phyloP scores from a whole-genome alignment of 2,888 invertebrate species.

The Oscheius sp. region DNA sequence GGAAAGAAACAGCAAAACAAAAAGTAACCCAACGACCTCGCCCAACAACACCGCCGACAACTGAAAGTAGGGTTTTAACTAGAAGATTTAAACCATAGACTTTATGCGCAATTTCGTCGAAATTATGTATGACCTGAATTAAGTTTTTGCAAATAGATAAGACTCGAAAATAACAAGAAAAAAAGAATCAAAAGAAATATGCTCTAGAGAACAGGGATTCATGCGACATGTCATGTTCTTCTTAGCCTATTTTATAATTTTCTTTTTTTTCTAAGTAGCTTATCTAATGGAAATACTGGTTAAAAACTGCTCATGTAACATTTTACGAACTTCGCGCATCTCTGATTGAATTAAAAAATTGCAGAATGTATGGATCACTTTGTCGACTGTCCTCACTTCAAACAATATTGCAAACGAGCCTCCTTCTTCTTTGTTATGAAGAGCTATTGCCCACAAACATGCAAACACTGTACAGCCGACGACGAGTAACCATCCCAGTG shows the following conservation, averaged over 20 bases:
- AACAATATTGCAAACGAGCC: constrained; percentile 65
- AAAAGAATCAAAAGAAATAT: too few relatives aligned
- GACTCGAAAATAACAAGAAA: too few relatives aligned
- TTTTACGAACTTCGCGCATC: not conserved
- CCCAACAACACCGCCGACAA: constrained; percentile 12
- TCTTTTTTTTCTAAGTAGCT: too few relatives aligned
- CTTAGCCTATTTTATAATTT: too few relatives aligned
- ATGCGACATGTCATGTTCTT: too few relatives aligned
- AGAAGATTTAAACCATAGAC: not conserved
- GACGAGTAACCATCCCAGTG: constrained; percentile 2
- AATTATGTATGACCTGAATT: too few relatives aligned
- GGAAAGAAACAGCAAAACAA: constrained; percentile 44
- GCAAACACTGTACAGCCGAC: constrained; percentile 48
- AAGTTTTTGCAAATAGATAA: too few relatives aligned
- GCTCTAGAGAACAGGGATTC: too few relatives aligned
- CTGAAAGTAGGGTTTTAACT: constrained; percentile 32
- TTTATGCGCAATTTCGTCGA: too few relatives aligned
- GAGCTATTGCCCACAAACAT: constrained; percentile 67
- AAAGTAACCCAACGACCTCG: not conserved
- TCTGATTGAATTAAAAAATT: constrained; percentile 15
- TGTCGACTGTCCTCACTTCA: constrained; percentile 68
- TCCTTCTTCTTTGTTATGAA: constrained; percentile 70
- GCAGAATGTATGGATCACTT: constrained; percentile 68
- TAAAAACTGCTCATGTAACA: not conserved
- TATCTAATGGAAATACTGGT: too few relatives aligned